A percentile compares a stretch with the other conserved stretches of the same genome.
These are phyloP conservation scores for Conopomorpha cramerella DNA, from an alignment of 1,140 invertebrate genomes.

Conservation along the genomic window DNA sequence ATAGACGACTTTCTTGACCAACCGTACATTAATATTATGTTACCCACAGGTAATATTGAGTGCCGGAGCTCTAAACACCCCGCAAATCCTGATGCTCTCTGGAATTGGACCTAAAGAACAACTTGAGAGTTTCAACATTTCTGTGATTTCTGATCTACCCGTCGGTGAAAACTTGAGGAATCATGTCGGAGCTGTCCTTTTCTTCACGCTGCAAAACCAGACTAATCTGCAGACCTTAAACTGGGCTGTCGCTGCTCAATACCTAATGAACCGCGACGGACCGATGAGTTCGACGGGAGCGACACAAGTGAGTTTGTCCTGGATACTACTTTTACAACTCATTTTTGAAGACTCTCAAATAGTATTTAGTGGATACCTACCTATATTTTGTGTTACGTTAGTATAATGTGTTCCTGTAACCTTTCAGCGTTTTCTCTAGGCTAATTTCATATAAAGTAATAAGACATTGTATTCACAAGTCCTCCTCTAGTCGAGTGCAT, in stretches of 20 bases:
- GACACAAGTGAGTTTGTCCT: too few species aligned
- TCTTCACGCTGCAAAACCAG: constrained; percentile 29
- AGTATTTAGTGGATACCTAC: too few species aligned
- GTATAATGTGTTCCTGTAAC: too few species aligned
- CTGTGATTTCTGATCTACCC: constrained; percentile 64
- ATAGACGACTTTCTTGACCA: too few species aligned
- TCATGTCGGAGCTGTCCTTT: constrained; percentile 64
- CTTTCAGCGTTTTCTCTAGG: too few species aligned
- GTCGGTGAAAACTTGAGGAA: constrained; percentile 82
- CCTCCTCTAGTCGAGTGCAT: too few species aligned
- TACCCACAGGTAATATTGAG: constrained; percentile 69
- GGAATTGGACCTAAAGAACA: constrained; percentile 71
- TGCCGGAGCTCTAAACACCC: constrained; percentile 70
- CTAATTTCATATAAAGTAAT: too few species aligned
- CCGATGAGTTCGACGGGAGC: constrained; percentile 62
- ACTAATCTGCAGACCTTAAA: constrained; percentile 59
- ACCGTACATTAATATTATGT: too few species aligned
- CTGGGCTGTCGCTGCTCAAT: constrained; percentile 59
- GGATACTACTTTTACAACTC: too few species aligned
- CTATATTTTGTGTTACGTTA: too few species aligned
- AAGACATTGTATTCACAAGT: too few species aligned
- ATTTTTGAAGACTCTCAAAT: too few species aligned
- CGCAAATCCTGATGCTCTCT: constrained; percentile 74
- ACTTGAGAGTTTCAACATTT: constrained; percentile 58
- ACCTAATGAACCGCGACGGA: constrained; percentile 56